A percentile compares a stretch with the other conserved stretches of the same genome.
These are phyloP conservation scores for Brachyhypopomus occidentalis DNA, from an alignment of 2,113 vertebrate species.

Conservation along the genomic window DNA sequence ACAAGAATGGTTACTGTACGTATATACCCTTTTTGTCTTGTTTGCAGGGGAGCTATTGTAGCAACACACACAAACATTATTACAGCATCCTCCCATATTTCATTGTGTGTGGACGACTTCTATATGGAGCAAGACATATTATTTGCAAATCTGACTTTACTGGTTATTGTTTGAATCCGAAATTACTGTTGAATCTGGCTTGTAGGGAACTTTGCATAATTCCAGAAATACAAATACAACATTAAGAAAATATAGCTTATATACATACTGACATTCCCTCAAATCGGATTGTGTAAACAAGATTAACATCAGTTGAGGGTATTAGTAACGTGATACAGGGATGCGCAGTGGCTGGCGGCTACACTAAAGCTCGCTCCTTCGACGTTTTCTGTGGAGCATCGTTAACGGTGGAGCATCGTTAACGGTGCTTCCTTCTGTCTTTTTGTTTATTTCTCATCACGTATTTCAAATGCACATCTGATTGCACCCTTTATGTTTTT, in stretches of 20 bases:
- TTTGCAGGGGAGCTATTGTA: neutral
- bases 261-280: slow-evolving; percentile 27
- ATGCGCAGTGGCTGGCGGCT: slow-evolving; percentile 64
- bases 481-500: neutral
- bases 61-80: neutral
- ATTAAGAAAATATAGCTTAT: slow-evolving; percentile 17
- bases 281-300: slow-evolving; percentile 57
- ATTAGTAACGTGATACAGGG: slow-evolving; percentile 68
- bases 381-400: slow-evolving; percentile 42
- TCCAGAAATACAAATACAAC: neutral
- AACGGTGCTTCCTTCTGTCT: slow-evolving; percentile 60
- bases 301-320: slow-evolving; percentile 67
- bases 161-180: neutral
- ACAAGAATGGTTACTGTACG: slow-evolving; percentile 86
- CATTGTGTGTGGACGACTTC: slow-evolving; percentile 3
- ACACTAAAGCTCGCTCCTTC: slow-evolving; percentile 54
- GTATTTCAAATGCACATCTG: neutral
- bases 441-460: slow-evolving; percentile 46
- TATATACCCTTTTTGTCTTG: slow-evolving; percentile 69
- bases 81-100: neutral
- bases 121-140: neutral
- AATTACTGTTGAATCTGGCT: neutral
- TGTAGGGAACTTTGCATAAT: neutral
- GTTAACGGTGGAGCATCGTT: slow-evolving; percentile 51
- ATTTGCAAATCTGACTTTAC: neutral